Conservation (phyloP, 2,888 invertebrate species). For the Plebejus anna region DNA sequence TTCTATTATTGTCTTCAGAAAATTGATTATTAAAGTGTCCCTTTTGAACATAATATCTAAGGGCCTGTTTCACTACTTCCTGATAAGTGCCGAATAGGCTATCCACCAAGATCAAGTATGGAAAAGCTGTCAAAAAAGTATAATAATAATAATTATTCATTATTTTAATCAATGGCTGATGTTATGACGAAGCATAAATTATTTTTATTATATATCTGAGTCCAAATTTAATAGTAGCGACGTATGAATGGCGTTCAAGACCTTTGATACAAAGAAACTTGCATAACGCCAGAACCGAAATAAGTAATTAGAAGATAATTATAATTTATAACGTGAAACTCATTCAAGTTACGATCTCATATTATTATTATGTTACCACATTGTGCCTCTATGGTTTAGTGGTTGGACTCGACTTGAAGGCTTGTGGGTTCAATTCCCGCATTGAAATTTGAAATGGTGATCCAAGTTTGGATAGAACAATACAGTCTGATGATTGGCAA, state of each 20-base stretch:
- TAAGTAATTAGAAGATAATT: constrained; percentile 14
- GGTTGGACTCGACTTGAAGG: background rate
- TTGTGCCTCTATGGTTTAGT: background rate
- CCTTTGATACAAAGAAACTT: background rate
- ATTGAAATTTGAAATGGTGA: no score
- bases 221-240: background rate
- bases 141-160: no score
- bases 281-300: background rate
- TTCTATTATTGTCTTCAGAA: no score
- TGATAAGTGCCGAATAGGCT: no score
- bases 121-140: no score
- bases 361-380: constrained; percentile 11
- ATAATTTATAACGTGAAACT: background rate
- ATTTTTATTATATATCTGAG: background rate
- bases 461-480: no score
- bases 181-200: background rate
- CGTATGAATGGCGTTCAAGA: background rate
- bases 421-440: background rate
- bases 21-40: no score
- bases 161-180: background rate
- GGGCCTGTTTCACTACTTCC: no score
- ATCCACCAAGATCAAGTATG: no score
- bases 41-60: no score
- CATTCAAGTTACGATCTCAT: background rate
- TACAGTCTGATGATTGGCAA: no score